Conservation (phyloP, 1,140 invertebrate genomes). For the Argopecten irradians region DNA sequence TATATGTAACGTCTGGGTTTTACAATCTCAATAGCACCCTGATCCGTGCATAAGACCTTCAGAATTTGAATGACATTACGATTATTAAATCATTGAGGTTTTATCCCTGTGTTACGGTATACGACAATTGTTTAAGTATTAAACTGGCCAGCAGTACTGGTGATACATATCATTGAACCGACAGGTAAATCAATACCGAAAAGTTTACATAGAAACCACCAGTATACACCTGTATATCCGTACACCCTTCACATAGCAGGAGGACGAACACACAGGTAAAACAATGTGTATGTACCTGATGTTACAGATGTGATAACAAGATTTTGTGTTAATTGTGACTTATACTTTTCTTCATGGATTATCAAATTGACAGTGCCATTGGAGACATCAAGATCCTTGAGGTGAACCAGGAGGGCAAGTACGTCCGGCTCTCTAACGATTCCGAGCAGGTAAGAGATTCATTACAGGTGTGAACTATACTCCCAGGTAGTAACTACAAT, state of each 20-base stretch:
- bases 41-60: slow-evolving; percentile 1
- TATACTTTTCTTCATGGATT: slow-evolving; percentile 28
- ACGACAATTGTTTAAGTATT: slow-evolving; percentile 3
- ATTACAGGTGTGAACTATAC: not conserved
- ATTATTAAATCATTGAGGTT: not conserved
- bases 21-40: not conserved
- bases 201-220: slow-evolving; percentile 10
- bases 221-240: not conserved
- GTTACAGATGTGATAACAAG: not conserved
- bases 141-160: not conserved
- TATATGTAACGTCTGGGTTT: not conserved
- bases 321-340: not conserved
- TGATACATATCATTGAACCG: not conserved
- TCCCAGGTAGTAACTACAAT: not conserved
- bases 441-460: slow-evolving; percentile 65
- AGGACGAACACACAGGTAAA: not conserved
- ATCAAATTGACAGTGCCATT: slow-evolving; percentile 66
- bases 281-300: not conserved
- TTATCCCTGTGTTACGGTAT: slow-evolving; percentile 3
- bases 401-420: slow-evolving; percentile 74
- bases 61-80: slow-evolving; percentile 18
- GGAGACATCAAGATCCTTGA: slow-evolving; percentile 73
- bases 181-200: not conserved
- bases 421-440: slow-evolving; percentile 71
- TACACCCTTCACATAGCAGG: not conserved